Percentiles rank a stretch among this genome's conserved stretches.
These are phyloP conservation scores for Nycticryphes semicollaris DNA, from an alignment of 2,113 vertebrate species.

Conservation along the genomic window DNA sequence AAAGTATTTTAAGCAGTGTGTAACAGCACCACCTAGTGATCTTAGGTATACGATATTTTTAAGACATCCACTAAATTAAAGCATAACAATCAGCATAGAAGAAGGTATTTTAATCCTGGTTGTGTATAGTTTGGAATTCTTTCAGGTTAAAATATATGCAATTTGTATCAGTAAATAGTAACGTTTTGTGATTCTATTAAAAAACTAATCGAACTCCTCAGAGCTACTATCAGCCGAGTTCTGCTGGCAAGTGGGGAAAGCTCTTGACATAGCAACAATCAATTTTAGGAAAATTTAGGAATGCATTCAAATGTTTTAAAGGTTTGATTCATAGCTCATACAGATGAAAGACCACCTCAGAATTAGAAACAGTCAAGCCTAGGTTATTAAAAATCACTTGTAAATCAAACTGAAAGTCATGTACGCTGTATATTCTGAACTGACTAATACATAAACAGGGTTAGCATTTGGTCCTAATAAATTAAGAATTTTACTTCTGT, in stretches of 20 bases:
- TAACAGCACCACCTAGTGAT: slow-evolving; percentile 60
- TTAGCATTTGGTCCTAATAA: neutral
- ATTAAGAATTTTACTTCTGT: neutral
- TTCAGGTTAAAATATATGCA: neutral
- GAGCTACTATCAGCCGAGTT: neutral
- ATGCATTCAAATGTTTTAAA: neutral
- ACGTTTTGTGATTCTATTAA: neutral
- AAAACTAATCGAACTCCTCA: neutral
- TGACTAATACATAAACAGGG: neutral
- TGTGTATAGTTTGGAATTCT: neutral
- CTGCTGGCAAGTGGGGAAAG: neutral
- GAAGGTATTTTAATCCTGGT: neutral
- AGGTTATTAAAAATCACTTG: neutral
- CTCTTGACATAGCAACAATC: neutral
- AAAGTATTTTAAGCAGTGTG: neutral
- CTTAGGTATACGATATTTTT: neutral
- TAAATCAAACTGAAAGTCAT: neutral
- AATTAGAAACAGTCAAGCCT: neutral
- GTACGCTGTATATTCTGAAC: neutral
- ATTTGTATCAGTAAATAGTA: neutral
- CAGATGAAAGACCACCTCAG: neutral
- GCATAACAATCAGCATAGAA: neutral
- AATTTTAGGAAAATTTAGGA: neutral
- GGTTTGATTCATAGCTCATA: neutral
- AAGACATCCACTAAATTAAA: neutral